These are phyloP conservation scores for Siniperca undulata DNA, from an alignment of 2,797 vertebrate genomes.

Conservation along the genomic window DNA sequence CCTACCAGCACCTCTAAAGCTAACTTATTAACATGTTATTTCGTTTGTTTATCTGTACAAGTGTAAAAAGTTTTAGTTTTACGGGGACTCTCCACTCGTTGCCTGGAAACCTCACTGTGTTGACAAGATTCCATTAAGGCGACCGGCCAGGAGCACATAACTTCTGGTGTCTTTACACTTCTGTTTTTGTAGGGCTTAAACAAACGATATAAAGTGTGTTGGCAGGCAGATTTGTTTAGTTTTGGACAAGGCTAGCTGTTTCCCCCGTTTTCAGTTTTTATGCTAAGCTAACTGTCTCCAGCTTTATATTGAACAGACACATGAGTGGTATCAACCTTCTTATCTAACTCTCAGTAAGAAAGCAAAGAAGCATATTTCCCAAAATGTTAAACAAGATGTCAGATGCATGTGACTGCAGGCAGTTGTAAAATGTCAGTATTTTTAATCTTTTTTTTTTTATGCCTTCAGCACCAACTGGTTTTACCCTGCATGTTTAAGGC, in stretches of 20 bases:
- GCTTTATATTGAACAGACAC: background rate
- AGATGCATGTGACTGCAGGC: constrained; percentile 46
- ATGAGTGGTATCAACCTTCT: background rate
- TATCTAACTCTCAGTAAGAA: background rate
- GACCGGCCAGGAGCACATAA: too few relatives aligned
- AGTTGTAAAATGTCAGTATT: background rate
- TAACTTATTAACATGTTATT: background rate
- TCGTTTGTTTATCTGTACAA: background rate
- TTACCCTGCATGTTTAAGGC: constrained; percentile 42
- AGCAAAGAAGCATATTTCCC: background rate
- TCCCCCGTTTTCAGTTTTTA: background rate
- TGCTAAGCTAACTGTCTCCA: background rate
- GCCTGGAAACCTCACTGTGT: background rate
- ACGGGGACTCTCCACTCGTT: too few relatives aligned
- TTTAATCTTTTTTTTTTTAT: background rate
- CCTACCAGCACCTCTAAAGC: background rate
- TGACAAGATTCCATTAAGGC: background rate
- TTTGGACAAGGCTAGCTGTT: background rate
- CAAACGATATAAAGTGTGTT: background rate
- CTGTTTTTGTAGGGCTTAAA: background rate
- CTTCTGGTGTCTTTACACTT: too few relatives aligned
- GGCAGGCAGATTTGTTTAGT: too few relatives aligned
- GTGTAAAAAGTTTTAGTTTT: background rate
- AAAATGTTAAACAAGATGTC: constrained; percentile 14
- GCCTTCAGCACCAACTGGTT: background rate